These are phyloP conservation scores for Macropis europaea DNA, from an alignment of 2,888 invertebrate species.

Conservation along the genomic window DNA sequence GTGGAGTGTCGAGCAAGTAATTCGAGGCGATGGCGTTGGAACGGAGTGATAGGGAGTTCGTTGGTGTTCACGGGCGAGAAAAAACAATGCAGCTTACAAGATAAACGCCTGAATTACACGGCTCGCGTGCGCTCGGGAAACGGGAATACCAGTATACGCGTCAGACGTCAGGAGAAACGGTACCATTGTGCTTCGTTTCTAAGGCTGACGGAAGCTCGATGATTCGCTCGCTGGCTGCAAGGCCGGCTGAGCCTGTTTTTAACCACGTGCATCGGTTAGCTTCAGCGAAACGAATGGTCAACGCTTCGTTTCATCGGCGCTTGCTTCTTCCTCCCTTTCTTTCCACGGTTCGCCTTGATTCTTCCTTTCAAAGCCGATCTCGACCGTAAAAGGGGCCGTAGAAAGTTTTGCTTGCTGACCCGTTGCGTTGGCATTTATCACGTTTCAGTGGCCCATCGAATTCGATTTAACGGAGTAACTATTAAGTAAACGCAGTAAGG, in stretches of 20 bases:
- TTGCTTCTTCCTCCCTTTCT: neutral
- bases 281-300: neutral
- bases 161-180: conserved; percentile 44
- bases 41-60: neutral
- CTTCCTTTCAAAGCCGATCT: too few relatives aligned
- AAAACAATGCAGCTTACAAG: conserved; percentile 15
- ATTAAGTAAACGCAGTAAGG: too few relatives aligned
- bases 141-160: conserved; percentile 26
- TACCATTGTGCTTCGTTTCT: conserved; percentile 52
- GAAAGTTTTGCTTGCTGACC: too few relatives aligned
- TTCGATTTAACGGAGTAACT: too few relatives aligned
- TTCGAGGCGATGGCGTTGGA: neutral
- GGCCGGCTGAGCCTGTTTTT: conserved; percentile 40
- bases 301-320: neutral
- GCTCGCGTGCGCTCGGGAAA: conserved; percentile 18
- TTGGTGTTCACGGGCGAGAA: neutral
- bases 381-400: too few relatives aligned
- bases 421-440: too few relatives aligned
- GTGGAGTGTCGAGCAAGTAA: conserved; percentile 1
- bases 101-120: conserved; percentile 29
- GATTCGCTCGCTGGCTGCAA: conserved; percentile 46
- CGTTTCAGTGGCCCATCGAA: too few relatives aligned
- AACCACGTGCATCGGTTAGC: conserved; percentile 34
- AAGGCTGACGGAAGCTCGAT: conserved; percentile 61
- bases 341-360: neutral